Percentiles rank a stretch among this genome's conserved stretches.
Evolutionary conservation across 1,140 invertebrate genomes (phyloP).

Genomic region (Maniola jurtina): DNA sequence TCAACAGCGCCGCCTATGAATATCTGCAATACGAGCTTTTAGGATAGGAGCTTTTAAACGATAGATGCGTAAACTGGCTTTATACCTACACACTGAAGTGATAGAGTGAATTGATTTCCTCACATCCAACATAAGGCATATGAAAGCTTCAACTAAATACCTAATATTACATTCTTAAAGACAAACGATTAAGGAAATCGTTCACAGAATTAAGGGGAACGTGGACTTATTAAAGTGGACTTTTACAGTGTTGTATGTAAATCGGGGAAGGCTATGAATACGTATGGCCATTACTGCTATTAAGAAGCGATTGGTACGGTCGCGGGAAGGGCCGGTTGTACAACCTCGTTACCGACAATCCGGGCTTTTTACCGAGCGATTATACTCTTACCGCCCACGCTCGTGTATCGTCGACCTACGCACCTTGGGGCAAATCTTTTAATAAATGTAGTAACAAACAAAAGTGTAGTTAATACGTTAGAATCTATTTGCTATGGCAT

Average conservation of each 20-base stretch:
- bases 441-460: not conserved
- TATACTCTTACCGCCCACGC: constrained; percentile 45
- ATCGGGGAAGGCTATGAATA: constrained; percentile 13
- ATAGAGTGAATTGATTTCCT: too few species aligned
- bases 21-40: too few species aligned
- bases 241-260: constrained; percentile 19
- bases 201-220: not conserved
- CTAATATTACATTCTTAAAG: too few species aligned
- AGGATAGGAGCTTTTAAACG: too few species aligned
- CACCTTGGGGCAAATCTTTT: constrained; percentile 49
- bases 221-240: not conserved
- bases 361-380: constrained; percentile 65
- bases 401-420: constrained; percentile 35
- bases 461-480: too few species aligned
- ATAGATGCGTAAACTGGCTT: too few species aligned
- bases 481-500: too few species aligned
- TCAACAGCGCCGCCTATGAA: too few species aligned
- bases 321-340: constrained; percentile 59
- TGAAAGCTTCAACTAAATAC: too few species aligned
- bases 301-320: constrained; percentile 51
- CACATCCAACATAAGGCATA: too few species aligned
- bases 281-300: constrained; percentile 34
- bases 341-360: constrained; percentile 63
- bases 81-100: too few species aligned
- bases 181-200: too few species aligned